Conservation (phyloP, 2,888 invertebrate species). For the Cephus rjabovi region DNA sequence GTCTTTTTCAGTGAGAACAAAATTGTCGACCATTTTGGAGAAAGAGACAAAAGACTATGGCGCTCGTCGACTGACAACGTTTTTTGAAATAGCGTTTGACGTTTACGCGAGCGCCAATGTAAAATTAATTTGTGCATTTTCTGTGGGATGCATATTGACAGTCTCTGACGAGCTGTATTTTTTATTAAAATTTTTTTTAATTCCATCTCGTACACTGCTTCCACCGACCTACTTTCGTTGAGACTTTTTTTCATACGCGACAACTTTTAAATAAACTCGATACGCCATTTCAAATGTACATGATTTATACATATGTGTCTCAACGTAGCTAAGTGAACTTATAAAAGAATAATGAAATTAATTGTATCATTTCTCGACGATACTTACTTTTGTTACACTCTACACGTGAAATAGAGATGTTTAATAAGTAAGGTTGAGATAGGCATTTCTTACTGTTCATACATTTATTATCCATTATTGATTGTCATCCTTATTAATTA, state of each 20-base stretch:
- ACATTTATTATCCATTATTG: not conserved
- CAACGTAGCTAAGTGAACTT: slow-evolving; percentile 36
- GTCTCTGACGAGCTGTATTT: not conserved
- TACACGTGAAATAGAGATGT: slow-evolving; percentile 5
- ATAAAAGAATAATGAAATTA: slow-evolving; percentile 11
- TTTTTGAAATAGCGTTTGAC: not conserved
- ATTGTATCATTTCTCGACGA: slow-evolving; percentile 22
- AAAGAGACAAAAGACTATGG: not conserved
- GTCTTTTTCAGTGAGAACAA: not conserved
- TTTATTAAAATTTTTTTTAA: slow-evolving; percentile 31
- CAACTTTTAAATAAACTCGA: slow-evolving; percentile 19
- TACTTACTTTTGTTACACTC: not conserved
- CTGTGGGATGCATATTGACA: not conserved
- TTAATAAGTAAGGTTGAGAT: not conserved
- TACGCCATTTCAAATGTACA: slow-evolving; percentile 32
- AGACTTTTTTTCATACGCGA: not conserved
- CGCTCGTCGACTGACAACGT: not conserved
- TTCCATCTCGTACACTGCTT: slow-evolving; percentile 36
- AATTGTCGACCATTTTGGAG: not conserved
- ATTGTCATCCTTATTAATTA: not conserved
- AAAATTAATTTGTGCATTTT: not conserved
- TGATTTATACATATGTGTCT: slow-evolving; percentile 40
- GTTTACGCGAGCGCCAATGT: not conserved
- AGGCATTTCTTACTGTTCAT: slow-evolving; percentile 11
- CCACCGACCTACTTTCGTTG: not conserved